phyloP scores from a whole-genome alignment of 1,140 invertebrate genomes.

The Hetaerina americana region DNA sequence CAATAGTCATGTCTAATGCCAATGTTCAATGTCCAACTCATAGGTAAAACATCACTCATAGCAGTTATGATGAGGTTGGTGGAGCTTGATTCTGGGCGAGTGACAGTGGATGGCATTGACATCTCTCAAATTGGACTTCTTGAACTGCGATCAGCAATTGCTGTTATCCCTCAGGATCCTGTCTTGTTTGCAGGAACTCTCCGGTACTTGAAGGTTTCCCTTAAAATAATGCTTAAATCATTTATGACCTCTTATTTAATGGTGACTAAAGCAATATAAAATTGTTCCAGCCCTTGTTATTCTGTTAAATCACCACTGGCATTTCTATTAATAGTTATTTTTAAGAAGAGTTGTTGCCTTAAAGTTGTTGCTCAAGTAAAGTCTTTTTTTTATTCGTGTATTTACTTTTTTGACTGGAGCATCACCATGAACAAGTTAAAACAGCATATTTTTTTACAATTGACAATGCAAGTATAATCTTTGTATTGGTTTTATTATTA shows the following conservation, averaged over 20 bases:
- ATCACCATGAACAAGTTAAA: too few relatives aligned
- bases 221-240: too few relatives aligned
- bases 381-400: background rate
- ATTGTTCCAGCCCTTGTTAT: background rate
- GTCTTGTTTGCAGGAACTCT: slow-evolving; percentile 39
- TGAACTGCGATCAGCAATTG: slow-evolving; percentile 26
- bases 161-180: slow-evolving; percentile 33
- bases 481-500: too few relatives aligned
- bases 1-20: background rate
- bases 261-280: background rate
- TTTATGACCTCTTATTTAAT: background rate
- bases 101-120: slow-evolving; percentile 27
- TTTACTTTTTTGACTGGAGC: too few relatives aligned
- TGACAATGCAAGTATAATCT: too few relatives aligned
- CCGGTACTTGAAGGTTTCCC: too few relatives aligned
- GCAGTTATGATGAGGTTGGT: slow-evolving; percentile 57
- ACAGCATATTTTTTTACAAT: too few relatives aligned
- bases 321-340: background rate
- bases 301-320: background rate
- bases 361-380: background rate
- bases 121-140: slow-evolving; percentile 31
- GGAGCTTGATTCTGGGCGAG: slow-evolving; percentile 35
- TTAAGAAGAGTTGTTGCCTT: background rate
- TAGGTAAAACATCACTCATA: slow-evolving; percentile 56
- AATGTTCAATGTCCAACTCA: background rate